These are phyloP conservation scores for Mythimna ferrago DNA, from an alignment of 2,888 invertebrate species.

Conservation along the genomic window DNA sequence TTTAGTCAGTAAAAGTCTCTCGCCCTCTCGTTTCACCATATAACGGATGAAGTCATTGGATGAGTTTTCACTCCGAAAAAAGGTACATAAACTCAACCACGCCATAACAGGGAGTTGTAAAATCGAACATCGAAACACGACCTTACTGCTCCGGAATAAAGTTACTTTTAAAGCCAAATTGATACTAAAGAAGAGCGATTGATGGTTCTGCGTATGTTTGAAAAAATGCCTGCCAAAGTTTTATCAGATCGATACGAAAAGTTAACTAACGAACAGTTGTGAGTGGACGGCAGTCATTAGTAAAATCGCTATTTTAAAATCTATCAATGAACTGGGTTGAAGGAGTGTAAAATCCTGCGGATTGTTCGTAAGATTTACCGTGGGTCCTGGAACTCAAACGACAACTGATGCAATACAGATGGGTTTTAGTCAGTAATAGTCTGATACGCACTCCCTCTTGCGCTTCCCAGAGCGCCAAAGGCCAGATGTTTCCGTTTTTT, in stretches of 20 bases:
- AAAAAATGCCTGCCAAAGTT: background rate
- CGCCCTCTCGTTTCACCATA: no score
- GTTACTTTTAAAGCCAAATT: background rate
- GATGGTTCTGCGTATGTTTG: background rate
- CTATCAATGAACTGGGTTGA: background rate
- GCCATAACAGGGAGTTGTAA: background rate
- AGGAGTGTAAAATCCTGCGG: background rate
- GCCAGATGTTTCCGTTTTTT: no score
- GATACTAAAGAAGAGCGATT: background rate
- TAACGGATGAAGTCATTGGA: no score
- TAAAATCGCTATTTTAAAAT: background rate
- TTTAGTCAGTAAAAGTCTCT: no score
- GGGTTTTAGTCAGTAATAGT: no score
- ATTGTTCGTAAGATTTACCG: no score
- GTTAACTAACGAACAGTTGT: slow-evolving; percentile 12
- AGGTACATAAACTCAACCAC: no score
- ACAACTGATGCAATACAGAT: no score
- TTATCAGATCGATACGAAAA: slow-evolving; percentile 15
- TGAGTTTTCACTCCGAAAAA: no score
- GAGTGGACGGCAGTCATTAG: background rate
- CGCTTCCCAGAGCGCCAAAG: no score
- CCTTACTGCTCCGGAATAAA: background rate
- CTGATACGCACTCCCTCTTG: no score
- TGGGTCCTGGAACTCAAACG: no score
- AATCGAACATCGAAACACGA: background rate